Evolutionary conservation across 1,140 invertebrate genomes (phyloP).

Genomic region (Diplogasteroides magnus): DNA sequence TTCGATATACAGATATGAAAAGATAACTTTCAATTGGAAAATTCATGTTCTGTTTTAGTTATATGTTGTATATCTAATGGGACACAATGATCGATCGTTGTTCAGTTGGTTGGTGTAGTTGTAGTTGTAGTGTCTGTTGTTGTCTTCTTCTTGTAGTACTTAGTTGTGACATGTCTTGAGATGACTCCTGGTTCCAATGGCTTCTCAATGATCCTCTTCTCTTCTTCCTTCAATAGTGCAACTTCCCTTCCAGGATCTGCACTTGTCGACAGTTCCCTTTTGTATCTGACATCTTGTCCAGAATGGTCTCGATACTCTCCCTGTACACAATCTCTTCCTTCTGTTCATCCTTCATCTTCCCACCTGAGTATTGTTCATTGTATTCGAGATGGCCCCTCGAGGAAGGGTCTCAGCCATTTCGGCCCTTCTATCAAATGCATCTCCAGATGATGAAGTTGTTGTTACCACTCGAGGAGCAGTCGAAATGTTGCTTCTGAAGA

Average conservation of each 20-base stretch:
- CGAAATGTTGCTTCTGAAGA: background rate
- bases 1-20: background rate
- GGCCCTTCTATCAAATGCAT: slow-evolving; percentile 30
- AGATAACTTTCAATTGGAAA: no score
- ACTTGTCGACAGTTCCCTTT: slow-evolving; percentile 39
- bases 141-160: slow-evolving; percentile 52
- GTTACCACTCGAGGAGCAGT: background rate
- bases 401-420: slow-evolving; percentile 45
- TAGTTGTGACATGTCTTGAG: slow-evolving; percentile 44
- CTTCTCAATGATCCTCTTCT: slow-evolving; percentile 42
- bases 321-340: background rate
- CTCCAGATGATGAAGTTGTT: background rate
- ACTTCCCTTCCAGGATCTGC: slow-evolving; percentile 40
- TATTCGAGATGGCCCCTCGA: slow-evolving; percentile 38
- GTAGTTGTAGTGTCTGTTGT: slow-evolving; percentile 38
- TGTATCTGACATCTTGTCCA: slow-evolving; percentile 42
- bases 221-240: slow-evolving; percentile 43
- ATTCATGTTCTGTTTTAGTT: no score
- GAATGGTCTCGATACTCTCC: slow-evolving; percentile 37
- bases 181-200: slow-evolving; percentile 48
- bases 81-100: slow-evolving; percentile 4
- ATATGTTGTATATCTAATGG: no score
- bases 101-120: background rate
- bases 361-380: slow-evolving; percentile 33
- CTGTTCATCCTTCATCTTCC: background rate